phyloP scores from a whole-genome alignment of 2,113 vertebrate genomes.

The Capreolus pygargus region DNA sequence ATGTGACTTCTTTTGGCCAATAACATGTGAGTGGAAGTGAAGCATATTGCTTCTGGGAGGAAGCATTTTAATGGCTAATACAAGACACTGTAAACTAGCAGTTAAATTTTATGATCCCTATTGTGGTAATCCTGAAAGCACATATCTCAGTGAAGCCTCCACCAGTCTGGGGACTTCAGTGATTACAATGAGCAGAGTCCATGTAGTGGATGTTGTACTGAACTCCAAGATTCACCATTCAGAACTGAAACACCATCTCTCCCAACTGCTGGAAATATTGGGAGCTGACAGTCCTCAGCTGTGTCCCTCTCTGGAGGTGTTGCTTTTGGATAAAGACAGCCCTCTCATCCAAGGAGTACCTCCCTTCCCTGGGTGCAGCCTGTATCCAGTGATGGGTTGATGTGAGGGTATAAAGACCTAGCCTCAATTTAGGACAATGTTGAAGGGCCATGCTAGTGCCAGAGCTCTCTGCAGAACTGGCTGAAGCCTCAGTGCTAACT shows the following conservation, averaged over 20 bases:
- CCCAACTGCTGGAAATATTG: background rate
- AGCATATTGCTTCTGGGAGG: background rate
- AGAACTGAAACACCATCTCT: background rate
- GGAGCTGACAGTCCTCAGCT: background rate
- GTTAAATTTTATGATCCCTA: slow-evolving; percentile 29
- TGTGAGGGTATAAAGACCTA: background rate
- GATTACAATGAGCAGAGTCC: background rate
- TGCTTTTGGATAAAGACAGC: background rate
- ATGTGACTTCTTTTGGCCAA: background rate
- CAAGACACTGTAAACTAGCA: background rate
- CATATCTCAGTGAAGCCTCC: background rate
- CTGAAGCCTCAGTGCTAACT: background rate
- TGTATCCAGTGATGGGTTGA: background rate
- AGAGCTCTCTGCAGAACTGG: background rate
- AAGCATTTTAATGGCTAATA: slow-evolving; percentile 19
- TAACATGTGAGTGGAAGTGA: background rate
- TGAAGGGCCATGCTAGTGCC: background rate
- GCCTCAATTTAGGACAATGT: background rate
- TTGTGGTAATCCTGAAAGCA: background rate
- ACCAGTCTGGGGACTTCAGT: background rate
- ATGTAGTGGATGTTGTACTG: background rate
- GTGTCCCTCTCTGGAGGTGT: background rate
- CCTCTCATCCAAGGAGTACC: background rate
- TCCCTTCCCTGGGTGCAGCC: background rate
- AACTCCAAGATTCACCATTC: background rate